Percentiles rank a stretch among this genome's conserved stretches.
phyloP scores from a whole-genome alignment of 2,113 vertebrate species.

The Eira barbara region DNA sequence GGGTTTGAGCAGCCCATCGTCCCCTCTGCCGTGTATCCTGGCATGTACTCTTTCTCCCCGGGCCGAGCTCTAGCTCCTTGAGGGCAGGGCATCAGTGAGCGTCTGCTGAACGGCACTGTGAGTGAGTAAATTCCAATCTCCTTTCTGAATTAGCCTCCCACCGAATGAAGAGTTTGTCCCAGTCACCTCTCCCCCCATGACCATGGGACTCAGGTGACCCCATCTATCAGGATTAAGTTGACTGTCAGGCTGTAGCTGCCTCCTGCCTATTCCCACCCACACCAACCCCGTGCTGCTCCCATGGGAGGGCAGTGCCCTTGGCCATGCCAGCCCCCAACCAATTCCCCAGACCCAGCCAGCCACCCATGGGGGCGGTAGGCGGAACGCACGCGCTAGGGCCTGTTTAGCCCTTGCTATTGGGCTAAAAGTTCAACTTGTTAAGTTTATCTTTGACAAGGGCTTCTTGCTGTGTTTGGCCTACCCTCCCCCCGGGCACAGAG shows the following conservation, averaged over 20 bases:
- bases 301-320: background rate
- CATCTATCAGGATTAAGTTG: background rate
- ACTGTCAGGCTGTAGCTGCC: background rate
- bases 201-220: background rate
- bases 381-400: background rate
- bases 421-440: background rate
- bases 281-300: background rate
- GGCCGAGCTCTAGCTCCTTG: background rate
- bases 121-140: background rate
- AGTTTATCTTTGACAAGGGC: background rate
- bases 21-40: background rate
- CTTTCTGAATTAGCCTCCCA: background rate
- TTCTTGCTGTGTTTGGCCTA: background rate
- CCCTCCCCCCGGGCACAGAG: background rate
- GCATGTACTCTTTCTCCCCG: background rate
- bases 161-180: background rate
- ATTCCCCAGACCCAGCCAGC: background rate
- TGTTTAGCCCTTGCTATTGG: background rate
- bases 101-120: background rate
- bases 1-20: background rate
- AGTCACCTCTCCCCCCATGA: background rate
- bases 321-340: background rate
- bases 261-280: background rate
- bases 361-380: background rate
- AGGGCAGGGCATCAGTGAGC: background rate